Evolutionary conservation across 2,797 vertebrate genomes (phyloP), one percentile per base, ranked within the genome.

Genomic region (Chelonia mydas): DNA sequence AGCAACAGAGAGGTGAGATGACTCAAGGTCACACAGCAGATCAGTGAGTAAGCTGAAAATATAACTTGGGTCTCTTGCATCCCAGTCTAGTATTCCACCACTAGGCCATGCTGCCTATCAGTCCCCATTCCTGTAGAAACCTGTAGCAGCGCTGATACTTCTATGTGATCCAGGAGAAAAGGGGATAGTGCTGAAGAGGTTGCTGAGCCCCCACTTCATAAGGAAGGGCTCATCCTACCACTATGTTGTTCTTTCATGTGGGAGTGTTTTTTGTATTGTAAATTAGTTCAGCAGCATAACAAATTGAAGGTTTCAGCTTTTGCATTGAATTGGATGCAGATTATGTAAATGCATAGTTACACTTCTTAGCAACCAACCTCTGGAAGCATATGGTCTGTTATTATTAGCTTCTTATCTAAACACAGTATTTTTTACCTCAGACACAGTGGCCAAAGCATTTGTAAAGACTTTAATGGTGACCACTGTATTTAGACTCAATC

Each of bases 401-500:
- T 68, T 72, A n/a, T 72, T 37, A 10, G 19, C 65, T 72, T 41
- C 65, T 72, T 72, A 41, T 72, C 65, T 72, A 41, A 72, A 37
- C n/a, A 41, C 19, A 72, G 41, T 72, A 37, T 37, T 37, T 23
- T 90, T 51, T 28, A 72, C 83, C 84, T 49, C 27, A n/a, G 49
- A 87, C 78, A 45, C 23, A 88, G 50, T 16, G 12, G 6, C 50
- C 91, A 51, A 88, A 23, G 31, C 13, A 49, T 84, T 95, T 95
- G 31, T 55, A 91, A 72, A 92, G 15, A 74, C 79, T 91, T 87
- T 82, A 84, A 90, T 92, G 57, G 90, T 94, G 90, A 90, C 2
- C 33, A 80, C 78, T 86, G 88, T 6, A 90, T 91, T 94, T 88
- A 80, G 85, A 1, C 65, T 76, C 88, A 93, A 95, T 65, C 9